Conservation (phyloP, 1,140 invertebrate species). For the Orius insidiosus region DNA sequence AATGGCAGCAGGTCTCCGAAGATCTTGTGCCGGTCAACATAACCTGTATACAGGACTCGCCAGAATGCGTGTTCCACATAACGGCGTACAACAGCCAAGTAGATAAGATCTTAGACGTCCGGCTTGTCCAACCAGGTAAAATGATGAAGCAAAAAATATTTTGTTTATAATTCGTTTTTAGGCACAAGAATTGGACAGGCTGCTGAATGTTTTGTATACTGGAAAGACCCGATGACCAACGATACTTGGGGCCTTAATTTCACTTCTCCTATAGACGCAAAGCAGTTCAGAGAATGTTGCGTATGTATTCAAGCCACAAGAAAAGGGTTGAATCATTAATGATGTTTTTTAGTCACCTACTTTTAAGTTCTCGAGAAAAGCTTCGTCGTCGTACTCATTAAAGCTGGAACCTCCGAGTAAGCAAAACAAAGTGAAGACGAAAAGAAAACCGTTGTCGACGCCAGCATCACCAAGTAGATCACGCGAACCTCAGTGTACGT, state of each 20-base stretch:
- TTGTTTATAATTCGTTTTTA: slow-evolving; percentile 27
- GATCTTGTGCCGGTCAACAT: slow-evolving; percentile 96
- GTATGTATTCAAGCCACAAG: slow-evolving; percentile 58
- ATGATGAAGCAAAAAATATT: no score
- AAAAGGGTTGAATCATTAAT: slow-evolving; percentile 2
- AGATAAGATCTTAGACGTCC: slow-evolving; percentile 92
- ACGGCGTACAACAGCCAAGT: slow-evolving; percentile 97
- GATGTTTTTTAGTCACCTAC: slow-evolving; percentile 68
- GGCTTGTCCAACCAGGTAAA: slow-evolving; percentile 87
- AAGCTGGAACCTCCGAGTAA: slow-evolving; percentile 69
- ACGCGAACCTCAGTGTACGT: slow-evolving; percentile 81
- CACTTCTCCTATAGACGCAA: slow-evolving; percentile 89
- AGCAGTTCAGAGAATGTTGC: slow-evolving; percentile 92
- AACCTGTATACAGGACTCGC: slow-evolving; percentile 88
- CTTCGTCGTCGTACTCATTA: slow-evolving; percentile 87
- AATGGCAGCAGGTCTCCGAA: slow-evolving; percentile 94
- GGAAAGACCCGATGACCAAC: slow-evolving; percentile 91
- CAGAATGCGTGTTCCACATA: slow-evolving; percentile 92
- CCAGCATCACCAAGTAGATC: slow-evolving; percentile 81
- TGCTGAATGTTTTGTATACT: slow-evolving; percentile 95
- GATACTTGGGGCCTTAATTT: slow-evolving; percentile 99
- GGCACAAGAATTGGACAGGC: slow-evolving; percentile 91
- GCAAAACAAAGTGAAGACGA: slow-evolving; percentile 64
- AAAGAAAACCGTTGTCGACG: slow-evolving; percentile 78
- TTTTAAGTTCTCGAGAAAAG: slow-evolving; percentile 93